A percentile compares a stretch with the other conserved stretches of the same genome.
Evolutionary conservation across 2,797 vertebrate species (phyloP).

Genomic region (Apodemus agrarius): DNA sequence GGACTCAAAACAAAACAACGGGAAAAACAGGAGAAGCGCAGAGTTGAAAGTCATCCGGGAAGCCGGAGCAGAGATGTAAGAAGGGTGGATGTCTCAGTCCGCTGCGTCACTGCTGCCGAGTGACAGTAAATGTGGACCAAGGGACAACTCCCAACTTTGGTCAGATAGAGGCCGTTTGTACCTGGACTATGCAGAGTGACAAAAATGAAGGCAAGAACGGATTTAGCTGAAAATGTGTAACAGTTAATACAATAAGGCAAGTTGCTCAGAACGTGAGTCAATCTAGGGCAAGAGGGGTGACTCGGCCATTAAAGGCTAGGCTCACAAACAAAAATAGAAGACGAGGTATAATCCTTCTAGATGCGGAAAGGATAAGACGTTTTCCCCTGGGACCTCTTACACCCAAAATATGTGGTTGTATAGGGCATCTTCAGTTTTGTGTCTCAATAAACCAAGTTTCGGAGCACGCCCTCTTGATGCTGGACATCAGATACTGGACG

Average conservation of each 20-base stretch:
- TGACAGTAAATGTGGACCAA: neutral
- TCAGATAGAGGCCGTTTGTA: neutral
- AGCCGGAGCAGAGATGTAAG: neutral
- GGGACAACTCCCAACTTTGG: neutral
- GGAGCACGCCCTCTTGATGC: neutral
- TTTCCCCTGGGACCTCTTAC: neutral
- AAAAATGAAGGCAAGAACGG: neutral
- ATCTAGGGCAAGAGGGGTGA: neutral
- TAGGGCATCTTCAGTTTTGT: neutral
- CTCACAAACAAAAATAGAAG: neutral
- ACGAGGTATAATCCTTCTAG: neutral
- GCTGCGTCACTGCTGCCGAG: neutral
- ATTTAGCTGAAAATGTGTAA: neutral
- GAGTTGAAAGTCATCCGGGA: neutral
- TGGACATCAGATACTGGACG: neutral
- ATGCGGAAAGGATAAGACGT: neutral
- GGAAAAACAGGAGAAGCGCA: neutral
- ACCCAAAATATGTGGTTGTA: neutral
- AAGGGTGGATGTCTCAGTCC: neutral
- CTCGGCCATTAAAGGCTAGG: neutral
- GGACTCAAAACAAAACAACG: neutral
- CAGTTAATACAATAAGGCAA: neutral
- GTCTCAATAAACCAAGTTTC: neutral
- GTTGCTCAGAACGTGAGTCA: slow-evolving; percentile 3
- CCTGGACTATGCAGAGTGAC: neutral